phyloP scores from a whole-genome alignment of 64 coral and sea anemone species.

The Porites australiensis region DNA sequence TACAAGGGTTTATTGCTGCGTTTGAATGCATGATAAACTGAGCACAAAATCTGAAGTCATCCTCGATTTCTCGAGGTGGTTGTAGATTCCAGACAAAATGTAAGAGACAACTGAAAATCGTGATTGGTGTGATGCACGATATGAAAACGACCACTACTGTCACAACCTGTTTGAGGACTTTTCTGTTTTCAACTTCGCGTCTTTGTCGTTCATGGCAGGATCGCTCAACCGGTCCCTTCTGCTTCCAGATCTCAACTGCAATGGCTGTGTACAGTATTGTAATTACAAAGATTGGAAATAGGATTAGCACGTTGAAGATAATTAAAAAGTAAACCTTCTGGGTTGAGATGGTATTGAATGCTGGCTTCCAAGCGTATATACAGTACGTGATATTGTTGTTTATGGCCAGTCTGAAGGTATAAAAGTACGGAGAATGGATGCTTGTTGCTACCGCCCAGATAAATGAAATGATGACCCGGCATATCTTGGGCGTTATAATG shows the following conservation, averaged over 20 bases:
- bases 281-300: conserved; percentile 66
- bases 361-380: conserved; percentile 49
- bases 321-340: conserved; percentile 67
- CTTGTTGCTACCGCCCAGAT: conserved; percentile 61
- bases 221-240: conserved; percentile 27
- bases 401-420: conserved; percentile 36
- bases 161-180: conserved; percentile 39
- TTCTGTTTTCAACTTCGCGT: conserved; percentile 29
- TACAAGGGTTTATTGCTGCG: conserved; percentile 62
- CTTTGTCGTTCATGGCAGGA: conserved; percentile 14
- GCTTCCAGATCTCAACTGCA: conserved; percentile 55
- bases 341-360: conserved; percentile 31
- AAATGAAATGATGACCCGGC: conserved; percentile 33
- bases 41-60: conserved; percentile 45
- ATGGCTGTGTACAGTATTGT: conserved; percentile 59
- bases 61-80: not conserved
- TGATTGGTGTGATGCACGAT: conserved; percentile 16
- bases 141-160: conserved; percentile 34
- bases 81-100: conserved; percentile 13
- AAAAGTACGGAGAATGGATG: conserved; percentile 66
- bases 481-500: conserved; percentile 48
- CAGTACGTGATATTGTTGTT: not conserved
- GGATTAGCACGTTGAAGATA: conserved; percentile 63
- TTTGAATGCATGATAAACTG: conserved; percentile 65
- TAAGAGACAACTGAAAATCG: conserved; percentile 16